phyloP scores from a whole-genome alignment of 2,797 vertebrate genomes.

The Acrossocheilus fasciatus region DNA sequence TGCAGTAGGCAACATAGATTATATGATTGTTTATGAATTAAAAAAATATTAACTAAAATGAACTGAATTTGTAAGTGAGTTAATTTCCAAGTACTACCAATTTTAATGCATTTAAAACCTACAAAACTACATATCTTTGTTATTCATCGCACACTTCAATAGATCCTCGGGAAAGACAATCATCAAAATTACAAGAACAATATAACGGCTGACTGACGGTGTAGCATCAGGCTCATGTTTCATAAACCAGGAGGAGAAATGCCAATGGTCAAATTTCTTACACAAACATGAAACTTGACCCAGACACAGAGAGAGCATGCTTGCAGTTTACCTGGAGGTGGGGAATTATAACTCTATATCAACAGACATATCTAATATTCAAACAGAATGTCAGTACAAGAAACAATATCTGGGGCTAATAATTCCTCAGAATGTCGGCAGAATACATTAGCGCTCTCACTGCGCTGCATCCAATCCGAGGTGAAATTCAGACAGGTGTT shows the following conservation, averaged over 20 bases:
- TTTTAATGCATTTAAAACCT: not conserved
- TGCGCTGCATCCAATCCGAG: not conserved
- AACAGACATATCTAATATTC: conserved; percentile 71
- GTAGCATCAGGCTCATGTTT: conserved; percentile 38
- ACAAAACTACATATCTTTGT: conserved; percentile 12
- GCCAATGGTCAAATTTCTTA: conserved; percentile 56
- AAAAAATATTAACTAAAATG: conserved; percentile 25
- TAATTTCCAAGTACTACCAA: conserved; percentile 8
- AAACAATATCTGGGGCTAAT: conserved; percentile 75
- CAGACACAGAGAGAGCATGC: conserved; percentile 65
- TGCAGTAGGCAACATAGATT: not conserved
- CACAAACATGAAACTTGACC: conserved; percentile 71
- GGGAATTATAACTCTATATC: conserved; percentile 69
- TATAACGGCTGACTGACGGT: conserved; percentile 8
- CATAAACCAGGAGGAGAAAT: conserved; percentile 42
- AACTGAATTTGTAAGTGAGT: not conserved
- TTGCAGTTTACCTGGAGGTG: conserved; percentile 70
- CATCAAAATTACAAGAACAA: conserved; percentile 31
- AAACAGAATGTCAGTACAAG: conserved; percentile 67
- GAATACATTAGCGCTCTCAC: conserved; percentile 69
- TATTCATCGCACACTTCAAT: conserved; percentile 18
- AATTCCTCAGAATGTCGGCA: conserved; percentile 69
- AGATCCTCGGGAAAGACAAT: conserved; percentile 19
- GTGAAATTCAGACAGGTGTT: conserved; percentile 53
- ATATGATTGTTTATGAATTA: not conserved